Percentiles rank a stretch among this genome's conserved stretches.
These are phyloP conservation scores for Agapornis canus DNA, from an alignment of 2,797 vertebrate genomes.

Conservation along the genomic window DNA sequence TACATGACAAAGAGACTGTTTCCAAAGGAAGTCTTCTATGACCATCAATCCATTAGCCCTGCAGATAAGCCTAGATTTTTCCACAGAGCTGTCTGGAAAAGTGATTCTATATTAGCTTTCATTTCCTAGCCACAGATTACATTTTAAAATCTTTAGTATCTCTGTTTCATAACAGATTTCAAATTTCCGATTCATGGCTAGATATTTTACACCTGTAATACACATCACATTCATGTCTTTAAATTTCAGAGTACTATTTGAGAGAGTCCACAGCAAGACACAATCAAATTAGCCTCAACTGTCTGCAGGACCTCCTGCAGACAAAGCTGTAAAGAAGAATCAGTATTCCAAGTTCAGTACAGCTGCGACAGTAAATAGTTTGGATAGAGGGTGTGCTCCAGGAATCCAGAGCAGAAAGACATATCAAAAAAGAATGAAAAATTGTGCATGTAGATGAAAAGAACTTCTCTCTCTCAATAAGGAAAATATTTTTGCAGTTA, in stretches of 20 bases:
- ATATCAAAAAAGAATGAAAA: neutral
- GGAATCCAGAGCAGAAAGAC: neutral
- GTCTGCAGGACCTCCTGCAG: neutral
- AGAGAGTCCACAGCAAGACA: slow-evolving; percentile 19
- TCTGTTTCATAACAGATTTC: neutral
- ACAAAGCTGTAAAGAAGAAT: neutral
- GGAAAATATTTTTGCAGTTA: neutral
- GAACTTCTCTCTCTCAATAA: neutral
- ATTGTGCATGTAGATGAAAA: neutral
- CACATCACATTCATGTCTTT: neutral
- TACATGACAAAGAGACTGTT: neutral
- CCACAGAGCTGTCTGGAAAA: neutral
- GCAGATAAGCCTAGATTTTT: neutral
- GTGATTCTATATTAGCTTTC: neutral
- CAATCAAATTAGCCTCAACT: slow-evolving; percentile 37
- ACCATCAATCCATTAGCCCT: neutral
- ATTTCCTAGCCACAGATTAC: neutral
- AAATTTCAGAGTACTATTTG: neutral
- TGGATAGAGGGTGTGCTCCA: neutral
- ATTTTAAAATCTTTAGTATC: neutral
- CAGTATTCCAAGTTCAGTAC: slow-evolving; percentile 3
- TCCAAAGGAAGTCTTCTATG: neutral
- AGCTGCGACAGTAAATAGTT: neutral
- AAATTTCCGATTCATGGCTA: neutral
- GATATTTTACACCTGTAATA: neutral